Conservation (phyloP, 1,140 invertebrate genomes). For the Neomicropteryx cornuta region DNA sequence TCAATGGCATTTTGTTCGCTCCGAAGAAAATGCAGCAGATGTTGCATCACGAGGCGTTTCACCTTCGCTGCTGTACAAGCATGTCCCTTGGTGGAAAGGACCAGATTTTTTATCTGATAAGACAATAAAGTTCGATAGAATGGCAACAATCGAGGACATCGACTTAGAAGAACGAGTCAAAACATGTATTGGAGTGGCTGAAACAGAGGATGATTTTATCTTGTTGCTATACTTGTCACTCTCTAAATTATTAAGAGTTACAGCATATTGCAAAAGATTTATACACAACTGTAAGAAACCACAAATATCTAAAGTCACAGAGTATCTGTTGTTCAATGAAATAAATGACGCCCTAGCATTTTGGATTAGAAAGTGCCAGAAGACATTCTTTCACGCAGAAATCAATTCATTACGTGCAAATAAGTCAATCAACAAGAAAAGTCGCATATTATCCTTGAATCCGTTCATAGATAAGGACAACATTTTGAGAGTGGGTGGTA, state of each 20-base stretch:
- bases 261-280: constrained; percentile 1
- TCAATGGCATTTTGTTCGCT: constrained; percentile 19
- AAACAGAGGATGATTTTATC: background rate
- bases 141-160: background rate
- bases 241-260: background rate
- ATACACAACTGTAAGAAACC: background rate
- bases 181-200: background rate
- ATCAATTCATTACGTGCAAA: constrained; percentile 10
- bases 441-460: constrained; percentile 10
- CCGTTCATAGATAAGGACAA: constrained; percentile 23
- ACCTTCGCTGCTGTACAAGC: constrained; percentile 14
- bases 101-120: constrained; percentile 12
- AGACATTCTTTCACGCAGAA: constrained; percentile 14
- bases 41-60: constrained; percentile 18
- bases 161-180: background rate
- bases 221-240: background rate
- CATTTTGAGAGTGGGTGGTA: constrained; percentile 29
- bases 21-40: constrained; percentile 23
- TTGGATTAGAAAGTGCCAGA: constrained; percentile 12
- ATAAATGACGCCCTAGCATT: constrained; percentile 8
- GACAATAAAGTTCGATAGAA: background rate
- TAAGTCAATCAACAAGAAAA: constrained; percentile 10
- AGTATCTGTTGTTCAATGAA: constrained; percentile 7
- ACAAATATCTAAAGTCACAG: background rate
- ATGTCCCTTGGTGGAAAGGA: constrained; percentile 23